phyloP scores from a whole-genome alignment of 2,888 invertebrate species.

The Pogonocherus hispidulus region DNA sequence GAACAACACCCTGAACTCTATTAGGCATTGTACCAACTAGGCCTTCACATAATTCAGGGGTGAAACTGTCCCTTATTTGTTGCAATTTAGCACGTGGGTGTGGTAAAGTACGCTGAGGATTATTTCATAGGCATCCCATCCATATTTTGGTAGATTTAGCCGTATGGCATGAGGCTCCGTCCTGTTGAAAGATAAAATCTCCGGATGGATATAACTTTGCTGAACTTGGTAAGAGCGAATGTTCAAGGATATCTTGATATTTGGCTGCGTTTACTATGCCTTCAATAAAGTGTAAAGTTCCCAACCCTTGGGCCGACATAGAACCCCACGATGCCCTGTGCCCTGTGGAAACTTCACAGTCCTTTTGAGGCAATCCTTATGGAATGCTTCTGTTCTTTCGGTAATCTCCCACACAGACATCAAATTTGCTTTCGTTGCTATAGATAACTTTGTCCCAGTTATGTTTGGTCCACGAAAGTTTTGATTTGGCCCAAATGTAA shows the following conservation, averaged over 20 bases:
- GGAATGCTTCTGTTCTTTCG: conserved; percentile 12
- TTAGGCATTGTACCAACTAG: conserved; percentile 22
- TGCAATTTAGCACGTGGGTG: conserved; percentile 6
- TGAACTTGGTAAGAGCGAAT: conserved; percentile 13
- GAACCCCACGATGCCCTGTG: conserved; percentile 15
- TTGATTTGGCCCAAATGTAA: conserved; percentile 2
- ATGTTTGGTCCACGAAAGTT: conserved; percentile 3
- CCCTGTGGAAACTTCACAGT: conserved; percentile 23
- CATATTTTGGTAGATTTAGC: conserved; percentile 1
- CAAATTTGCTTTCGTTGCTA: conserved; percentile 9
- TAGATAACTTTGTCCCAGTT: conserved; percentile 11
- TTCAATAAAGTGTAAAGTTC: conserved; percentile 7
- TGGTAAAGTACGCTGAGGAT: conserved; percentile 9
- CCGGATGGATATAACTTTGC: conserved; percentile 1
- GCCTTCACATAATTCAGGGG: conserved; percentile 18
- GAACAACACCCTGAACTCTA: conserved; percentile 14
- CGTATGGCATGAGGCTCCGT: not conserved
- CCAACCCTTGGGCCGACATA: conserved; percentile 9
- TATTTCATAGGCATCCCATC: not conserved
- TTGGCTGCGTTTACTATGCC: conserved; percentile 20
- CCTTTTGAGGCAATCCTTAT: no score
- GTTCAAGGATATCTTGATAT: conserved; percentile 15
- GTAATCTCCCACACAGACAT: conserved; percentile 11
- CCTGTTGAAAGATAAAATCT: conserved; percentile 15
- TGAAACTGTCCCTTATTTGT: conserved; percentile 19